These are phyloP conservation scores for Tetheella fluctuosa DNA, from an alignment of 2,888 invertebrate genomes.

Conservation along the genomic window DNA sequence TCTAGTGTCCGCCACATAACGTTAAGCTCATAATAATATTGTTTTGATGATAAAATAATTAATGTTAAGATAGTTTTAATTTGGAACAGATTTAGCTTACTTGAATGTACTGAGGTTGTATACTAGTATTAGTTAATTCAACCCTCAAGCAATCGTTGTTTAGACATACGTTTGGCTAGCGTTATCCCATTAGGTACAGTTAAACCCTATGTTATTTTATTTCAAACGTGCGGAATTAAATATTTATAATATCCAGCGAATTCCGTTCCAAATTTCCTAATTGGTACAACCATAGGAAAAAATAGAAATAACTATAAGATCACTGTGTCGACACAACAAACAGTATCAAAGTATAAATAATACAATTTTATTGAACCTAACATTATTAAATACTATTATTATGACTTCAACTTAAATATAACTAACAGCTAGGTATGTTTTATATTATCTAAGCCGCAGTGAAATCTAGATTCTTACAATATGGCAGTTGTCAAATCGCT, in stretches of 20 bases:
- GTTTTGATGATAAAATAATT: neutral
- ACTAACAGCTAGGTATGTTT: slow-evolving; percentile 46
- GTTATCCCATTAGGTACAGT: no score
- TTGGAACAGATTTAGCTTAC: neutral
- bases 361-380: slow-evolving; percentile 70
- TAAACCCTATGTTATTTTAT: neutral
- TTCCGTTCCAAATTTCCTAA: neutral
- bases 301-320: neutral
- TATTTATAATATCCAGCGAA: neutral
- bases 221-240: neutral
- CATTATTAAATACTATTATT: slow-evolving; percentile 80
- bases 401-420: slow-evolving; percentile 80
- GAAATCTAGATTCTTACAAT: slow-evolving; percentile 78
- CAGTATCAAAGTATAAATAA: slow-evolving; percentile 32
- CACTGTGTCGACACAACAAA: slow-evolving; percentile 7
- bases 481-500: slow-evolving; percentile 83
- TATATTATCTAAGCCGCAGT: slow-evolving; percentile 58
- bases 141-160: no score
- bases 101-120: neutral
- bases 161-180: no score
- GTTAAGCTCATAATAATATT: neutral
- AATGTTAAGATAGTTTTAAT: neutral
- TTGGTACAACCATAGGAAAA: neutral
- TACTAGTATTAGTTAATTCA: no score
- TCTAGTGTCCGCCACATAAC: slow-evolving; percentile 1